phyloP scores from a whole-genome alignment of 1,140 invertebrate species.

The Drosophila eugracilis region DNA sequence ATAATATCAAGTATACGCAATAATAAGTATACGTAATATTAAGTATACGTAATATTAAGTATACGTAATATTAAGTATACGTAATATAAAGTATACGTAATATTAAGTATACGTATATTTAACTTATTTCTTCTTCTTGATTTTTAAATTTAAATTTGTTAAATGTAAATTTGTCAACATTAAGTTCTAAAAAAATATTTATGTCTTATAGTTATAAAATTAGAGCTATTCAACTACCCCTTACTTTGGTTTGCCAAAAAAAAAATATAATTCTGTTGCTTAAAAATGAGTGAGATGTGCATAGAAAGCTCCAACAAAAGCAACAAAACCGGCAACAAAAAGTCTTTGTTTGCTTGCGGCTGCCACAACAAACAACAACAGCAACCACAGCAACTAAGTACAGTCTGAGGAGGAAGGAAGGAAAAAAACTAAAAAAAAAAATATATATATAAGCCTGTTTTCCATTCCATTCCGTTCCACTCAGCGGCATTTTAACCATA shows the following conservation, averaged over 20 bases:
- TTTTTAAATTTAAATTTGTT: no score
- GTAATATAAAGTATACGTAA: neutral
- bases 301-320: constrained; percentile 23
- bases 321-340: constrained; percentile 58
- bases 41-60: no score
- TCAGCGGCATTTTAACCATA: constrained; percentile 17
- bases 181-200: no score
- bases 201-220: no score
- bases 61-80: constrained; percentile 8
- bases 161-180: no score
- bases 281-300: constrained; percentile 18
- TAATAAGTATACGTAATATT: no score
- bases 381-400: constrained; percentile 11
- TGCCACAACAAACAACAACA: constrained; percentile 40
- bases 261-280: constrained; percentile 40
- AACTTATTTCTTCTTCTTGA: no score
- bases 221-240: neutral
- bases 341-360: constrained; percentile 61
- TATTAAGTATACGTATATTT: no score
- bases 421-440: constrained; percentile 1
- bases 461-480: constrained; percentile 15
- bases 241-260: neutral
- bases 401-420: constrained; percentile 23
- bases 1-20: no score
- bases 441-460: constrained; percentile 28